A percentile compares a stretch with the other conserved stretches of the same genome.
These are phyloP conservation scores for Volucella inflata DNA, from an alignment of 2,888 invertebrate species.

Conservation along the genomic window DNA sequence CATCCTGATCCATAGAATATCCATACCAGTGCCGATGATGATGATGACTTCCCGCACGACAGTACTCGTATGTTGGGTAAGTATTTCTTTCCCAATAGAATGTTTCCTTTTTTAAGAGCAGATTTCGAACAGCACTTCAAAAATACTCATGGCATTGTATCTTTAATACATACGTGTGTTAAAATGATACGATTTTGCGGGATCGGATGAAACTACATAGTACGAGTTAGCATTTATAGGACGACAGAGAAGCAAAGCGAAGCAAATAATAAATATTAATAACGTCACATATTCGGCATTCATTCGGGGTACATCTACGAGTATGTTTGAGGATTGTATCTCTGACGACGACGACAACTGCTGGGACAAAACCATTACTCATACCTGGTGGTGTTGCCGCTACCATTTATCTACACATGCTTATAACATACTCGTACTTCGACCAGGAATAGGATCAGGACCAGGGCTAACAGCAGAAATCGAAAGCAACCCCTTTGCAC, in stretches of 20 bases:
- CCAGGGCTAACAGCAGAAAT: background rate
- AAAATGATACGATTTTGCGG: conserved; percentile 63
- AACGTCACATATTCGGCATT: conserved; percentile 71
- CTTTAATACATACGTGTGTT: conserved; percentile 27
- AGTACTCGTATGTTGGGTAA: conserved; percentile 12
- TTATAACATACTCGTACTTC: conserved; percentile 26
- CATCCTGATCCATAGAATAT: conserved; percentile 60
- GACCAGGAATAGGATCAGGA: background rate
- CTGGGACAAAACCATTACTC: conserved; percentile 72
- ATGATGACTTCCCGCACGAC: conserved; percentile 51
- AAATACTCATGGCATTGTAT: conserved; percentile 22
- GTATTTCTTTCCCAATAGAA: conserved; percentile 16
- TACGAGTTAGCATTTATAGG: conserved; percentile 45
- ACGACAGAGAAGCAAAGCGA: conserved; percentile 38
- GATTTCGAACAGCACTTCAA: conserved; percentile 35
- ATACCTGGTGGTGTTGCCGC: conserved; percentile 62
- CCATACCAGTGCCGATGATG: conserved; percentile 41
- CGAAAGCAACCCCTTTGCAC: conserved; percentile 54
- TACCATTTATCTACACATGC: conserved; percentile 62
- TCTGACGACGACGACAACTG: conserved; percentile 61
- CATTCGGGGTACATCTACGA: conserved; percentile 34
- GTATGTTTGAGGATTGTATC: conserved; percentile 48
- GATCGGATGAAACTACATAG: conserved; percentile 43
- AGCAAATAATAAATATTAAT: conserved; percentile 75
- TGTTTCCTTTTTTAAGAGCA: conserved; percentile 21